These are phyloP conservation scores for Hydrochoerus hydrochaeris DNA, from an alignment of 2,113 vertebrate species.

Conservation along the genomic window DNA sequence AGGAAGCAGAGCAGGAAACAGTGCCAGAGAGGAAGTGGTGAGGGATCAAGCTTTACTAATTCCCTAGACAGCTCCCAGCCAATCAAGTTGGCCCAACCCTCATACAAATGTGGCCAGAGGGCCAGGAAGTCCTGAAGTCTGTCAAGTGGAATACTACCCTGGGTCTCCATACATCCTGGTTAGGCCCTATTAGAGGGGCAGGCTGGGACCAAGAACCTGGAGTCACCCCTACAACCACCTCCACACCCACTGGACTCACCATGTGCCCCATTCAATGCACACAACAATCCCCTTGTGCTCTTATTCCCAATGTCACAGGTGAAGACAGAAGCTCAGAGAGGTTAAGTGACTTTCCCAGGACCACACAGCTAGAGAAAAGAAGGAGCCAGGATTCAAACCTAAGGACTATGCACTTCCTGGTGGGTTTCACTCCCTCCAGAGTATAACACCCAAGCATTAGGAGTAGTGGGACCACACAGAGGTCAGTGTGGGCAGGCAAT, in stretches of 20 bases:
- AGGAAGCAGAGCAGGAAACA: not conserved
- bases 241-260: not conserved
- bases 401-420: not conserved
- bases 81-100: not conserved
- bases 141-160: not conserved
- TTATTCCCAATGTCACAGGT: not conserved
- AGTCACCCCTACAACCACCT: not conserved
- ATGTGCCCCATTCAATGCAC: not conserved
- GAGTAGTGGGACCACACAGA: not conserved
- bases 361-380: not conserved
- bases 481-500: accelerated
- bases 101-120: not conserved
- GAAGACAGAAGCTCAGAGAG: not conserved
- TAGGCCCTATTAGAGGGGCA: not conserved
- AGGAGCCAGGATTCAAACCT: not conserved
- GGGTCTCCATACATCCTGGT: not conserved
- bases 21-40: not conserved
- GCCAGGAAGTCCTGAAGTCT: not conserved
- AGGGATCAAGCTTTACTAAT: not conserved
- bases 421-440: not conserved
- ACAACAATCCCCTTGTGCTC: not conserved
- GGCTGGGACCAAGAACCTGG: not conserved
- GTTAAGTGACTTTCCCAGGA: not conserved
- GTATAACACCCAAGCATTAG: not conserved
- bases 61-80: not conserved